phyloP scores from a whole-genome alignment of 1,140 invertebrate genomes.

The Pinna nobilis region DNA sequence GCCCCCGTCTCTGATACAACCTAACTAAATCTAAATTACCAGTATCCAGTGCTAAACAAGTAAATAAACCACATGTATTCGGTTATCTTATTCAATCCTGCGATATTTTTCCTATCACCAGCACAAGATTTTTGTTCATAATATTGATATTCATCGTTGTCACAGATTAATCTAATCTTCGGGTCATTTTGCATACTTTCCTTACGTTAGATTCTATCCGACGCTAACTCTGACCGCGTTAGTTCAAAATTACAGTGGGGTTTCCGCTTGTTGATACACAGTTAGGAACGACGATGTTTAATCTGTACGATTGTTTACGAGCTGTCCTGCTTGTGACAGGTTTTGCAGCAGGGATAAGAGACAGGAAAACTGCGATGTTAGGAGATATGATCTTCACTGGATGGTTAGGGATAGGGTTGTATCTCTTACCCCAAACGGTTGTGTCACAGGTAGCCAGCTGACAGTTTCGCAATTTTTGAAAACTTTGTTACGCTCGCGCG shows the following conservation, averaged over 20 bases:
- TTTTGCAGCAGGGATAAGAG: slow-evolving; percentile 14
- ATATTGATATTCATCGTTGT: not conserved
- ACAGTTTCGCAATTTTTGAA: too few relatives aligned
- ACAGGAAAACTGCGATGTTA: slow-evolving; percentile 11
- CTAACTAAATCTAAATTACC: too few relatives aligned
- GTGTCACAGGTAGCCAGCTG: slow-evolving; percentile 10
- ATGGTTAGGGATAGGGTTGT: slow-evolving; percentile 12
- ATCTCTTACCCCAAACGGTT: slow-evolving; percentile 15
- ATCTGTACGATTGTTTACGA: slow-evolving; percentile 17
- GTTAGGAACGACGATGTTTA: slow-evolving; percentile 1
- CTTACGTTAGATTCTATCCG: not conserved
- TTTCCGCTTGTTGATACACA: not conserved
- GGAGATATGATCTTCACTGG: slow-evolving; percentile 17
- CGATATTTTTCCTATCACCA: too few relatives aligned
- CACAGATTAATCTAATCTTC: not conserved
- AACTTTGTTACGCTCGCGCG: too few relatives aligned
- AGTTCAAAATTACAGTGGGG: not conserved
- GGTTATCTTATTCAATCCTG: too few relatives aligned
- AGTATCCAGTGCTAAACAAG: too few relatives aligned
- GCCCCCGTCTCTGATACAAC: too few relatives aligned
- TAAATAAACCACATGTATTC: too few relatives aligned
- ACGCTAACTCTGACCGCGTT: not conserved
- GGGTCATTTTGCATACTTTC: not conserved
- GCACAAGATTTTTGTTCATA: too few relatives aligned
- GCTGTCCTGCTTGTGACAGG: slow-evolving; percentile 15